Conservation (phyloP, 1,140 invertebrate genomes). For the Oryzaephilus surinamensis region DNA sequence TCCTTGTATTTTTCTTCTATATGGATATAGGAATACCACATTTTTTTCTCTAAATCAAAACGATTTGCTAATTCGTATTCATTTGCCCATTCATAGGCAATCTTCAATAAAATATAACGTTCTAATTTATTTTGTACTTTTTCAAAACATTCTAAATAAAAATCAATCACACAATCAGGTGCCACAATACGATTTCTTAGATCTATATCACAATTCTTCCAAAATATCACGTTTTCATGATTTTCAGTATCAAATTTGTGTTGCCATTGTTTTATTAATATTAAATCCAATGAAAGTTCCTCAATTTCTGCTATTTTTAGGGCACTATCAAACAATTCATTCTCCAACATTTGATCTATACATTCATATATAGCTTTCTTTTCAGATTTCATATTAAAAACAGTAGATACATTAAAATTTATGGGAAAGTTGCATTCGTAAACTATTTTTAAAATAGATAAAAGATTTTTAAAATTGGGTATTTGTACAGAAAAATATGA, state of each 20-base stretch:
- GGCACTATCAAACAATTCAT: conserved; percentile 41
- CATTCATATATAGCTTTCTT: conserved; percentile 37
- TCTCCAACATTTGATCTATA: too few species aligned
- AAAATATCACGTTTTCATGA: conserved; percentile 36
- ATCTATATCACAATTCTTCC: conserved; percentile 44
- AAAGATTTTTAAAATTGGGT: conserved; percentile 42
- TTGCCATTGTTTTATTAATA: conserved; percentile 42
- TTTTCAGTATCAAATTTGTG: conserved; percentile 33
- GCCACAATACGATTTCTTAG: conserved; percentile 44
- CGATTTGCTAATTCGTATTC: conserved; percentile 36
- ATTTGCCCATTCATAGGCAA: conserved; percentile 44
- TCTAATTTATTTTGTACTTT: conserved; percentile 37
- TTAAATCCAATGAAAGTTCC: conserved; percentile 38
- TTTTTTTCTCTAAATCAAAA: conserved; percentile 41
- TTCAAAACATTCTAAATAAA: conserved; percentile 42
- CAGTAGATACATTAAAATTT: conserved; percentile 31
- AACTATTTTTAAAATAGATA: conserved; percentile 40
- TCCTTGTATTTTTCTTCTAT: conserved; percentile 26
- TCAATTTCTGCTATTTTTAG: conserved; percentile 44
- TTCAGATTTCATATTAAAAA: conserved; percentile 26
- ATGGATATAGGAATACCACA: conserved; percentile 42
- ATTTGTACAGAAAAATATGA: conserved; percentile 41
- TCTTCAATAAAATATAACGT: conserved; percentile 42
- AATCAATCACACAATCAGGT: conserved; percentile 42
- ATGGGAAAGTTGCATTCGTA: conserved; percentile 28